A percentile compares a stretch with the other conserved stretches of the same genome.
These are phyloP conservation scores for Achlya flavicornis DNA, from an alignment of 2,888 invertebrate species.

Conservation along the genomic window DNA sequence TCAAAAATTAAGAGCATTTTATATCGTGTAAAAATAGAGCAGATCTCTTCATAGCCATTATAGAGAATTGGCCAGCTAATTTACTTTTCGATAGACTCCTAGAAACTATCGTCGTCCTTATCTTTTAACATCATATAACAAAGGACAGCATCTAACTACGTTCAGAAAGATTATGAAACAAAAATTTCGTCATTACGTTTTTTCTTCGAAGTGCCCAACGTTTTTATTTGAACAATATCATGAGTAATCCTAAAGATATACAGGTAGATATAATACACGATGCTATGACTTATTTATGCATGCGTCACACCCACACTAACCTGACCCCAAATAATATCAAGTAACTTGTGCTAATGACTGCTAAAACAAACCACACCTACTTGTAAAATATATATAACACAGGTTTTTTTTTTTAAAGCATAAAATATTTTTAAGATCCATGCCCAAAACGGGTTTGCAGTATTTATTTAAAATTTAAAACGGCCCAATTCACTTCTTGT, in stretches of 20 bases:
- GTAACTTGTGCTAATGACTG: conserved; percentile 3
- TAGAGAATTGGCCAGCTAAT: background rate
- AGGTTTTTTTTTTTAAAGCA: background rate
- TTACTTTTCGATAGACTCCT: background rate
- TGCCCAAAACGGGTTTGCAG: background rate
- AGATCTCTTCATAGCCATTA: background rate
- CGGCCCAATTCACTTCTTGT: background rate
- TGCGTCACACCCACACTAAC: conserved; percentile 8
- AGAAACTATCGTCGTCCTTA: background rate
- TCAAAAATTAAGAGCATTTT: background rate
- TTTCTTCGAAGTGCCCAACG: background rate
- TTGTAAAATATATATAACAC: background rate
- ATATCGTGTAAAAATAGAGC: background rate
- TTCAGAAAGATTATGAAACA: background rate
- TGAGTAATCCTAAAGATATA: background rate
- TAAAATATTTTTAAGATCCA: background rate
- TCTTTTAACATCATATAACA: conserved; percentile 1
- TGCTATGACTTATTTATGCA: conserved; percentile 1
- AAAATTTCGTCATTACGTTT: background rate
- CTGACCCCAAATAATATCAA: conserved; percentile 5
- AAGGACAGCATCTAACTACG: background rate
- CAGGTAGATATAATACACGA: conserved; percentile 6
- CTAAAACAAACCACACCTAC: background rate
- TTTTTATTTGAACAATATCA: conserved; percentile 7
- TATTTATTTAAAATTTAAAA: too few species aligned